phyloP scores from a whole-genome alignment of 2,113 vertebrate species.

The Romanogobio albipinnatus region DNA sequence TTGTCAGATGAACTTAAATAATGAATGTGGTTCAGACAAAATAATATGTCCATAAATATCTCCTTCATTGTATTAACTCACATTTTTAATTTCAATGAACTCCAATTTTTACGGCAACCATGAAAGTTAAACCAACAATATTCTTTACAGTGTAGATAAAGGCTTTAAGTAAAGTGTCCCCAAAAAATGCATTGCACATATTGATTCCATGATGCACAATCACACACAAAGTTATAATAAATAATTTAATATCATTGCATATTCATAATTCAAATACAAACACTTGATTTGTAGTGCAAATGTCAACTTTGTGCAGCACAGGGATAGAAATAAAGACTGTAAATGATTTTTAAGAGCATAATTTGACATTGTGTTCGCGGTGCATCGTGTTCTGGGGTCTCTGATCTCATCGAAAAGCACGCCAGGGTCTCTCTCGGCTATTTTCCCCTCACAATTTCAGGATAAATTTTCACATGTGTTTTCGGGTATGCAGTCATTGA shows the following conservation, averaged over 20 bases:
- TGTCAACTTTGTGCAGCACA: background rate
- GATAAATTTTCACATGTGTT: constrained; percentile 26
- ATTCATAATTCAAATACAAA: background rate
- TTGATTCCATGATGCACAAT: background rate
- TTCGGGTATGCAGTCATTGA: background rate
- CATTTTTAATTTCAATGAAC: too few species aligned
- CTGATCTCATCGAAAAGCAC: background rate
- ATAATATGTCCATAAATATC: too few species aligned
- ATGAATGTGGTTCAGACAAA: too few species aligned
- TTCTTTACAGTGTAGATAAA: too few species aligned
- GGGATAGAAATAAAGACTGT: background rate
- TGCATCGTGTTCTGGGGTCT: constrained; percentile 4
- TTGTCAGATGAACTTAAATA: too few species aligned
- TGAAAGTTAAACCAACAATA: too few species aligned
- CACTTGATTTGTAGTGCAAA: background rate
- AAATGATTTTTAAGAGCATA: background rate
- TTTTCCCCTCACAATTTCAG: constrained; percentile 1
- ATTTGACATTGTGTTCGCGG: background rate
- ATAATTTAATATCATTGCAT: background rate
- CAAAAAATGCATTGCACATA: background rate
- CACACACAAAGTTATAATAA: background rate
- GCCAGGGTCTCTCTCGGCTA: constrained; percentile 7
- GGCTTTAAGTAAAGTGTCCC: too few species aligned
- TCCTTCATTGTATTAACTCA: too few species aligned
- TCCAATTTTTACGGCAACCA: too few species aligned